A percentile compares a stretch with the other conserved stretches of the same genome.
phyloP scores from a whole-genome alignment of 2,113 vertebrate species.

The Halichoeres trimaculatus region DNA sequence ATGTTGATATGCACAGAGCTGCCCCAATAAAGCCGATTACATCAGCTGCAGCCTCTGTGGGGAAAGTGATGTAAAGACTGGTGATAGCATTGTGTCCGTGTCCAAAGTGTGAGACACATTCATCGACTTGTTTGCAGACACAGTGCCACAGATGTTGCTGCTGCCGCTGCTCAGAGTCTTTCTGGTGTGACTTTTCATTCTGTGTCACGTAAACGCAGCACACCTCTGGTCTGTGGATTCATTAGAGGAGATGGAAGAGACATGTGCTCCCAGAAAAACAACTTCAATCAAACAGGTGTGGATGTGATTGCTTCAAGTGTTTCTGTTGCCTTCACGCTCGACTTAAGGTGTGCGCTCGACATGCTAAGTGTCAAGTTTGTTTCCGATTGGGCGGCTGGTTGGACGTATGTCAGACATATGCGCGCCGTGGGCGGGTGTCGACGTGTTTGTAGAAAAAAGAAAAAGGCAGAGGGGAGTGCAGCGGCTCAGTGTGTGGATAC shows the following conservation, averaged over 20 bases:
- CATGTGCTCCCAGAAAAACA: background rate
- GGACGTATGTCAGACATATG: constrained; percentile 80
- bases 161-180: background rate
- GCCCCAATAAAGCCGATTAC: background rate
- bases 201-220: background rate
- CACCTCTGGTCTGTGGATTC: background rate
- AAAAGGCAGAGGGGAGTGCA: constrained; percentile 39
- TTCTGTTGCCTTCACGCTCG: constrained; percentile 10
- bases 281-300: constrained; percentile 50
- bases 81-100: background rate
- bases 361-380: constrained; percentile 59
- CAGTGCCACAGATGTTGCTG: background rate
- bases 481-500: constrained; percentile 61
- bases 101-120: background rate
- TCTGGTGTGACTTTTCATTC: background rate
- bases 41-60: constrained; percentile 1
- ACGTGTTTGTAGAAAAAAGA: constrained; percentile 62
- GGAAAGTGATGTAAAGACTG: constrained; percentile 11
- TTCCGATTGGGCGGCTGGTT: constrained; percentile 70
- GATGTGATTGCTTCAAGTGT: constrained; percentile 27
- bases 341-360: constrained; percentile 23
- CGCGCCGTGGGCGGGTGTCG: constrained; percentile 78
- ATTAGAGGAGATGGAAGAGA: background rate
- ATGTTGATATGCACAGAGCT: background rate
- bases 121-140: background rate